These are phyloP conservation scores for Escarpia spicata DNA, from an alignment of 2,888 invertebrate species.

Conservation along the genomic window DNA sequence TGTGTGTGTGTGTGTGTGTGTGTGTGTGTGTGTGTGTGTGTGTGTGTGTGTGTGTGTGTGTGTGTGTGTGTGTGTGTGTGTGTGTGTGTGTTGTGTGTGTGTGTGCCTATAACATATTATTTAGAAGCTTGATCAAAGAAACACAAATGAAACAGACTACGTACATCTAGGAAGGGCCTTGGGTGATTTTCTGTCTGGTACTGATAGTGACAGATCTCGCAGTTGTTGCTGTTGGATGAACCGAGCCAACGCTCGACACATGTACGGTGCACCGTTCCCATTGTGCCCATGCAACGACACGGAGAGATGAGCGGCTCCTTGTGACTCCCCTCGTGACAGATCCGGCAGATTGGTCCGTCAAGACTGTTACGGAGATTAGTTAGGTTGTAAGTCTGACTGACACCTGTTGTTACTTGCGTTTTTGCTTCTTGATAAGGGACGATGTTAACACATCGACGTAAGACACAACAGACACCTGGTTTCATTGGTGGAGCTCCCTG, in stretches of 20 bases:
- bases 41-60: too few species aligned
- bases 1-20: too few species aligned
- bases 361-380: slow-evolving; percentile 26
- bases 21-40: too few species aligned
- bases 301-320: slow-evolving; percentile 69
- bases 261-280: slow-evolving; percentile 78
- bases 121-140: too few species aligned
- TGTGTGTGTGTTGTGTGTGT: neutral
- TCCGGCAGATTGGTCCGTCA: slow-evolving; percentile 63
- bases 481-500: too few species aligned
- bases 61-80: too few species aligned
- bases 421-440: too few species aligned
- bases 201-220: slow-evolving; percentile 78
- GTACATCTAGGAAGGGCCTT: slow-evolving; percentile 66
- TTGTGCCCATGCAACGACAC: slow-evolving; percentile 74
- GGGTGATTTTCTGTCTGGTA: slow-evolving; percentile 74
- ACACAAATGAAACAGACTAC: slow-evolving; percentile 5
- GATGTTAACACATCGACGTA: too few species aligned
- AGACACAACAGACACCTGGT: too few species aligned
- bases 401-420: neutral
- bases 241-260: slow-evolving; percentile 81
- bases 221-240: slow-evolving; percentile 77
- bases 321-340: slow-evolving; percentile 69
- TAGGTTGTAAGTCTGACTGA: neutral
- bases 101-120: neutral